Conservation (phyloP, 2,888 invertebrate species). For the Plebejus melissa region DNA sequence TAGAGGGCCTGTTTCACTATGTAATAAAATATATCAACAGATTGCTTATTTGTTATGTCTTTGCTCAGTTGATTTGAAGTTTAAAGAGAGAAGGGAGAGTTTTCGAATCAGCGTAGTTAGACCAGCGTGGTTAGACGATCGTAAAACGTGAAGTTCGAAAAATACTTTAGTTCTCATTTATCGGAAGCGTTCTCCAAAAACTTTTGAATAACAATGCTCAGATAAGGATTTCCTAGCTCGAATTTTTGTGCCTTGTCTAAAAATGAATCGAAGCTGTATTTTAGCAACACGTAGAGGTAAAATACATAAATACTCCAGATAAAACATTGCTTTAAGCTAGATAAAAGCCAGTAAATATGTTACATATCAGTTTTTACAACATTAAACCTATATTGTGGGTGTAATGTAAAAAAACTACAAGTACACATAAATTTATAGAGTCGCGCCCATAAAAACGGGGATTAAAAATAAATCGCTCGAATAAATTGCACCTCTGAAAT, state of each 20-base stretch:
- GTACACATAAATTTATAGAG: constrained; percentile 75
- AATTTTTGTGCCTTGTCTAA: not conserved
- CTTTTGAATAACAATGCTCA: not conserved
- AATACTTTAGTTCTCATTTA: not conserved
- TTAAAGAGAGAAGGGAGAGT: no score
- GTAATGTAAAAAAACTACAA: constrained; percentile 59
- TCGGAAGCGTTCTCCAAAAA: not conserved
- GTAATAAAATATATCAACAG: no score
- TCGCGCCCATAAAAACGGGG: constrained; percentile 75
- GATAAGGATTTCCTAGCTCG: not conserved
- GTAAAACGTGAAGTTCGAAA: not conserved
- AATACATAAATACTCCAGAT: not conserved
- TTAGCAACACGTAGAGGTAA: not conserved
- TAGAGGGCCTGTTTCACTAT: no score
- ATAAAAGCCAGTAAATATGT: constrained; percentile 30
- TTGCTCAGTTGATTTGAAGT: no score
- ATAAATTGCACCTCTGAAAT: constrained; percentile 79
- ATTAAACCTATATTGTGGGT: constrained; percentile 41
- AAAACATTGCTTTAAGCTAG: constrained; percentile 15
- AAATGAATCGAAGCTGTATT: not conserved
- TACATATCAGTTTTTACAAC: constrained; percentile 32
- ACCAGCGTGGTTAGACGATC: no score
- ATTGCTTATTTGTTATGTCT: no score
- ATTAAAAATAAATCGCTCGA: constrained; percentile 80
- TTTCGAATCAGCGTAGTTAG: no score